Evolutionary conservation across 2,888 invertebrate species (phyloP).

Genomic region (Agonopterix subpropinquella): DNA sequence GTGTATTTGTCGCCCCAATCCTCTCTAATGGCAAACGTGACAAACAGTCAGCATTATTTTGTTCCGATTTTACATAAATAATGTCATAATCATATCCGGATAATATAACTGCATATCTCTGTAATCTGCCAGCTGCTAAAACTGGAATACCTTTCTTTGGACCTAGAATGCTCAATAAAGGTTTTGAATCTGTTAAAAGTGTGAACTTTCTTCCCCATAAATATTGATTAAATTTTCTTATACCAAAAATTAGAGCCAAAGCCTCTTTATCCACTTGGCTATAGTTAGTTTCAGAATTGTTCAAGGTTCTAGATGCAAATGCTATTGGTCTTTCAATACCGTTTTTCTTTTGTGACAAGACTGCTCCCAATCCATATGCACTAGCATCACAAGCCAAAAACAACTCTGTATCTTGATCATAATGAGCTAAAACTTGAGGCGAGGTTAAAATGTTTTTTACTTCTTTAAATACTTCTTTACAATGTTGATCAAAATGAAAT

Average conservation of each 20-base stretch:
- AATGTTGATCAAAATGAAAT: not conserved
- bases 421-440: not conserved
- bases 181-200: conserved; percentile 7
- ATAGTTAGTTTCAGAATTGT: conserved; percentile 1
- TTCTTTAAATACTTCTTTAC: not conserved
- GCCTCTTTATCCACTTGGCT: not conserved
- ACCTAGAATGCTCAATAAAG: conserved; percentile 4
- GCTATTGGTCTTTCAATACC: conserved; percentile 3
- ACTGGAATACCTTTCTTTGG: conserved; percentile 2
- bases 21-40: not conserved
- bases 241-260: conserved; percentile 6
- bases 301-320: conserved; percentile 5
- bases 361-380: not conserved
- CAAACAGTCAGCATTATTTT: conserved; percentile 2
- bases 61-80: conserved; percentile 3
- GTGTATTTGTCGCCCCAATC: not conserved
- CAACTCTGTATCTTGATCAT: not conserved
- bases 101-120: conserved; percentile 7
- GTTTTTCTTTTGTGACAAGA: not conserved
- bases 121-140: conserved; percentile 6
- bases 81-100: conserved; percentile 6
- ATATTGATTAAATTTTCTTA: conserved; percentile 7
- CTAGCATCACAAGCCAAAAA: not conserved
- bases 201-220: conserved; percentile 5
- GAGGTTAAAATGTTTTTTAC: not conserved